Base-by-base conservation (phyloP, 2,888 invertebrate genomes). In the Chrysodeixis includens region DNA sequence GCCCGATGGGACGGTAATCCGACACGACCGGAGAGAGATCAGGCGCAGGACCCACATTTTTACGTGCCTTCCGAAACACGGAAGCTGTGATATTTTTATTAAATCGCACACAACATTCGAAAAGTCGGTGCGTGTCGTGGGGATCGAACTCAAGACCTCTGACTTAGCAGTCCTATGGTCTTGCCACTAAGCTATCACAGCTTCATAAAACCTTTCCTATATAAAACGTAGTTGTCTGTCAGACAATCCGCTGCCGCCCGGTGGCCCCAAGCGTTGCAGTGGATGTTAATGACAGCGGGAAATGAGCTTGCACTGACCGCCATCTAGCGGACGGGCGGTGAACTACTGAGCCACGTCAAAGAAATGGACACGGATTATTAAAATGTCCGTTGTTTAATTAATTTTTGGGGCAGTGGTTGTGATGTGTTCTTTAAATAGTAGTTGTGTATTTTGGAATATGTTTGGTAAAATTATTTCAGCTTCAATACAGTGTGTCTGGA, bases 241-340 rank as follows among this genome's bases (percentile, higher is more conserved):
- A 9, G 12, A 46, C 30, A 16, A 32, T 20, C n/a, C 10, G n/a
- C 10, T n/a, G n/a, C n/a, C n/a, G n/a, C n/a, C n/a, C n/a, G n/a
- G n/a, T 22, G 56, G 46, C 44, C 46, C 26, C 10, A 10, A 56
- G 54, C 62, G 49, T 22, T 66, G 62, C 56, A 30, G 6, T 10
- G 16, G 62, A 70, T 62, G 62, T 49, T 65, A 66, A 58, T 67
- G 78, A 71, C 79, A 62, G 68, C 44, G 44, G 76, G 79, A 76
- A 75, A 76, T 76, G 52, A 71, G 62, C 22, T 67, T 14, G 16
- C 32, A 49, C 53, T 61, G 56, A 32, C 54, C 55, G 82, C 63
- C 7, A 18, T 18, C 53, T 49, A 16, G 8, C 8, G 18, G 22
- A 20, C 9, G 51, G 26, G 30, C 16, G 30, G 56, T n/a, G 8